Percentiles rank a stretch among this genome's conserved stretches.
These are phyloP conservation scores for Myrmophylax atrothorax DNA, from an alignment of 2,113 vertebrate genomes.

Conservation along the genomic window DNA sequence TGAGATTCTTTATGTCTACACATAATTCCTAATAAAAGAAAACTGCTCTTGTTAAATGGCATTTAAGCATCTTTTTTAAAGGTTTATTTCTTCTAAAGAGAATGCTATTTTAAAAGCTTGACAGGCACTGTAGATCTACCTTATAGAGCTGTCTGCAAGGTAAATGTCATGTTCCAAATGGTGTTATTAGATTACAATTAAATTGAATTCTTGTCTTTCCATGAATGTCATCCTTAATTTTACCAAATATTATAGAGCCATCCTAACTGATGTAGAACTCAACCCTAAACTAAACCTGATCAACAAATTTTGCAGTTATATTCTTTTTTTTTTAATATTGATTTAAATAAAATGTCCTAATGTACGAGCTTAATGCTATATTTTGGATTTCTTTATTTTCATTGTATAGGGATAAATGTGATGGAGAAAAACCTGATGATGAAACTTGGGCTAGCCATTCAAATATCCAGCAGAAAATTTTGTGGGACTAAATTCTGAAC, in stretches of 20 bases:
- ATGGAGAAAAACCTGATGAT: not conserved
- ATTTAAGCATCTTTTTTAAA: not conserved
- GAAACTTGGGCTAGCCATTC: not conserved
- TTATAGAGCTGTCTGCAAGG: not conserved
- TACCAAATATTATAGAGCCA: not conserved
- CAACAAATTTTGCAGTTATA: not conserved
- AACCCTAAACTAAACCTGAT: not conserved
- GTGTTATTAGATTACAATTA: not conserved
- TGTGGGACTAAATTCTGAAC: not conserved
- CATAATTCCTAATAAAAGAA: not conserved
- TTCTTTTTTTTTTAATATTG: not conserved
- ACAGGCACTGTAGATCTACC: not conserved
- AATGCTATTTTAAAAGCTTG: not conserved
- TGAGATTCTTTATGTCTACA: not conserved
- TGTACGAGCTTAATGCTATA: not conserved
- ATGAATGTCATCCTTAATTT: not conserved
- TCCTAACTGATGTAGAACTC: not conserved
- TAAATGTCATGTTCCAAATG: not conserved
- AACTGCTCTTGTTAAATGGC: not conserved
- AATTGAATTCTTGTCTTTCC: not conserved
- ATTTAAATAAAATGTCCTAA: not conserved
- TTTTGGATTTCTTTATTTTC: not conserved
- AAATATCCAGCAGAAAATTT: not conserved
- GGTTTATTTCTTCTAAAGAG: not conserved
- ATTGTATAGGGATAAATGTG: not conserved